These are phyloP conservation scores for Camelus dromedarius DNA, from an alignment of 2,113 vertebrate species.

Conservation along the genomic window DNA sequence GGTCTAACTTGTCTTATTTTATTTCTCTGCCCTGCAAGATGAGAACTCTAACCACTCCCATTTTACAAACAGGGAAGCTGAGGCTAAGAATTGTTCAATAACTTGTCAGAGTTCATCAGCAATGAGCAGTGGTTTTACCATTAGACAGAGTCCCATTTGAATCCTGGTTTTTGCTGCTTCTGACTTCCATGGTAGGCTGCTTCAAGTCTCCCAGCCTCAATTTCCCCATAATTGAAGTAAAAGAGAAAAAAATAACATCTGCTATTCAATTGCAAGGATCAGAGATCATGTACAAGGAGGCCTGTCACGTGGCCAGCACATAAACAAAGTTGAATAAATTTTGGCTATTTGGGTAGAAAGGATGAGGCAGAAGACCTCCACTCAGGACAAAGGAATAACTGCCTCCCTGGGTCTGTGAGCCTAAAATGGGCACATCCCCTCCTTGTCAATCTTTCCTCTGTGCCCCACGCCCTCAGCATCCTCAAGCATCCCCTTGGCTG, in stretches of 20 bases:
- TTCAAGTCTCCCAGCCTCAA: background rate
- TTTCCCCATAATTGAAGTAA: background rate
- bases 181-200: background rate
- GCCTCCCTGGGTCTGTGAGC: background rate
- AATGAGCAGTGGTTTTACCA: background rate
- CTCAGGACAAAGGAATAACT: background rate
- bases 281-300: background rate
- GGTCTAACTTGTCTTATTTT: background rate
- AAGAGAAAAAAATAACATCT: background rate
- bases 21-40: background rate
- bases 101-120: background rate
- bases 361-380: background rate
- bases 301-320: too few relatives aligned
- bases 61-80: background rate
- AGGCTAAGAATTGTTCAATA: background rate
- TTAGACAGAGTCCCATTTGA: background rate
- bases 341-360: background rate
- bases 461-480: background rate
- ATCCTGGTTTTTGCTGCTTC: background rate
- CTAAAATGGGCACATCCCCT: background rate
- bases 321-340: background rate
- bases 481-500: background rate
- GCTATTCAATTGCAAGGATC: background rate
- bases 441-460: background rate
- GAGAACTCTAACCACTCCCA: background rate